Evolutionary conservation across 2,888 invertebrate species (phyloP), one percentile per base, ranked within the genome.

Genomic region (Drosophila siamana): DNA sequence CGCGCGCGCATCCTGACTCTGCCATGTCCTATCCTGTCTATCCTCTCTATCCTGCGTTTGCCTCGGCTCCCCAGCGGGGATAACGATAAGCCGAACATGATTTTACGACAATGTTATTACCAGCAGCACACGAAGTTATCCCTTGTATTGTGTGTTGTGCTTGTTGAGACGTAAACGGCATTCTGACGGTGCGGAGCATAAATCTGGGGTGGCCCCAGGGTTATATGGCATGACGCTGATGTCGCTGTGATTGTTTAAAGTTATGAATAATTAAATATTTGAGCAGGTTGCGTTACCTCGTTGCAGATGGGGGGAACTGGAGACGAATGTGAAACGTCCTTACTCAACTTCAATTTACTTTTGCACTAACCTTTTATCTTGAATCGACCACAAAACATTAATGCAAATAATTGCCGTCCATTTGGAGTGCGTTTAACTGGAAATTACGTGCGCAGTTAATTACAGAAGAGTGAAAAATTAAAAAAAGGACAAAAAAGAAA

Each of bases 241-340:
- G 79, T 83, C 77, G 79, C 72, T 64, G 75, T 88, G 85, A 89
- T 85, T 85, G 90, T 90, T 89, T 85, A 87, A 88, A 90, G 91
- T 91, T 92, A 92, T 91, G 91, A 91, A 91, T 91, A 91, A 91
- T 91, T 91, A 91, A 91, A 91, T 91, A 89, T 91, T 90, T 90
- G 86, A 64, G 56, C 83, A 80, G 88, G 84, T 86, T 82, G 74
- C 66, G 47, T 59, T 41, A 13, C 60, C 44, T 38, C 36, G 15
- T 36, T 30, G 30, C 11, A 4, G 3, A 52, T 36, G 19, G 6
- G 51, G 6, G 51, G 41, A 1, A 19, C 28, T 41, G 60, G 36
- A 7, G 51, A 36, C 43, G 47, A 22, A 60, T 60, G n/a, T 33
- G 7, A 22, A 33, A 24, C 8, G 22, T 8, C 24, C 24, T 44